Conservation (phyloP, 1,140 invertebrate species). For the Phocides pigmalion region DNA sequence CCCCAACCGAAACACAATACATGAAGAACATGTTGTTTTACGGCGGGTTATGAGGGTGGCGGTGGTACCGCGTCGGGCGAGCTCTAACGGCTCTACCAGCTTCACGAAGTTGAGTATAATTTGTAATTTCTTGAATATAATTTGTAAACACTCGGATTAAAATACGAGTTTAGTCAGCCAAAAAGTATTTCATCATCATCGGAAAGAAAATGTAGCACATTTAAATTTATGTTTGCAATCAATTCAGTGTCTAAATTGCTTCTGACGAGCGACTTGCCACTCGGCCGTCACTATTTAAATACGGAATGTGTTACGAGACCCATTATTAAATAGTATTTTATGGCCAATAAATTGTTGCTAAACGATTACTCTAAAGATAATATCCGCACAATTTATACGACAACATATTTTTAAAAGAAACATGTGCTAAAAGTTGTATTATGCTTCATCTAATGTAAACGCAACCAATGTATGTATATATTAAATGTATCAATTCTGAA, state of each 20-base stretch:
- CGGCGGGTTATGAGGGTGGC: no score
- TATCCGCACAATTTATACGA: background rate
- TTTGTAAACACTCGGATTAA: no score
- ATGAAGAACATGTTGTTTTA: no score
- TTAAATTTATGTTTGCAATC: slow-evolving; percentile 44
- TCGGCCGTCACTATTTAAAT: slow-evolving; percentile 25
- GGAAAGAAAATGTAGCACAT: slow-evolving; percentile 31
- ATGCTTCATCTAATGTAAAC: no score
- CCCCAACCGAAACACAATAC: no score
- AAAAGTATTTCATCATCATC: slow-evolving; percentile 35
- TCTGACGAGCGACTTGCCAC: slow-evolving; percentile 39
- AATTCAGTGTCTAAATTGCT: slow-evolving; percentile 46
- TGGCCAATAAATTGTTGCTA: slow-evolving; percentile 5
- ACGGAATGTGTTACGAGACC: slow-evolving; percentile 6
- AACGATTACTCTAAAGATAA: background rate
- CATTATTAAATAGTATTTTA: background rate
- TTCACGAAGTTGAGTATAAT: no score
- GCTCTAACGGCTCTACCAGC: no score
- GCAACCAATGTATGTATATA: no score
- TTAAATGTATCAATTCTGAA: no score
- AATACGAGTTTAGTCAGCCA: no score
- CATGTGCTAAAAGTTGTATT: background rate
- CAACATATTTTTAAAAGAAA: background rate
- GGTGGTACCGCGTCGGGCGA: no score
- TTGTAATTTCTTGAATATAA: no score